A percentile compares a stretch with the other conserved stretches of the same genome.
Conservation (phyloP, 2,797 vertebrate species). For the Microtus obscurus region DNA sequence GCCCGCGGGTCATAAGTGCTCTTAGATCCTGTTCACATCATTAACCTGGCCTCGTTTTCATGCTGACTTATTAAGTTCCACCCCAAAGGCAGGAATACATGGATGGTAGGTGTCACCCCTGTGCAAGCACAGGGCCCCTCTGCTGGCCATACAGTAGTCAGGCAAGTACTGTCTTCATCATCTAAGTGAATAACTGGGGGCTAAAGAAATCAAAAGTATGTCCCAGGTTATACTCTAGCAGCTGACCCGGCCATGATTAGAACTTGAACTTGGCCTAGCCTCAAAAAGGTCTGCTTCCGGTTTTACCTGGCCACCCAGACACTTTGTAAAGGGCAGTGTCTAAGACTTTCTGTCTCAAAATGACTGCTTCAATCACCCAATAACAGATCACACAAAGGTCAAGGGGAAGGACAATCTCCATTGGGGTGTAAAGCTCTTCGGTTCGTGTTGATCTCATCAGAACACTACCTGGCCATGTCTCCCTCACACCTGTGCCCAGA, state of each 20-base stretch:
- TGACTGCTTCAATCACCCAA: neutral
- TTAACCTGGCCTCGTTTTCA: neutral
- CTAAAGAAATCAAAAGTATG: neutral
- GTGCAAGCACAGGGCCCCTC: neutral
- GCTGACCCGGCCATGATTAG: neutral
- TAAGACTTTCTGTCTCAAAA: neutral
- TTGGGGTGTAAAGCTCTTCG: neutral
- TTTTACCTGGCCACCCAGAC: fast-evolving
- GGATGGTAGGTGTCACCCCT: too few relatives aligned
- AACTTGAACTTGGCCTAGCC: too few relatives aligned
- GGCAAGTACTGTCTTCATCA: neutral
- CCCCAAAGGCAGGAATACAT: neutral
- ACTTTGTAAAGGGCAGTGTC: neutral
- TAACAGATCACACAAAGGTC: neutral
- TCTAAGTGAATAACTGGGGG: neutral
- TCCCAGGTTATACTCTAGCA: neutral
- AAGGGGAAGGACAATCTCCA: neutral
- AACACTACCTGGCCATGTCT: neutral
- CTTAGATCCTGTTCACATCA: neutral
- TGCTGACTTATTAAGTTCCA: neutral
- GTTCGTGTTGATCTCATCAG: neutral
- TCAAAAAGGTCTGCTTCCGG: neutral
- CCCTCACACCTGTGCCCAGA: fast-evolving
- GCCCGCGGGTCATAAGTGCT: fast-evolving
- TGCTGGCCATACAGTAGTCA: too few relatives aligned